These are phyloP conservation scores for Eilema griseolum DNA, from an alignment of 2,888 invertebrate species.

Conservation along the genomic window DNA sequence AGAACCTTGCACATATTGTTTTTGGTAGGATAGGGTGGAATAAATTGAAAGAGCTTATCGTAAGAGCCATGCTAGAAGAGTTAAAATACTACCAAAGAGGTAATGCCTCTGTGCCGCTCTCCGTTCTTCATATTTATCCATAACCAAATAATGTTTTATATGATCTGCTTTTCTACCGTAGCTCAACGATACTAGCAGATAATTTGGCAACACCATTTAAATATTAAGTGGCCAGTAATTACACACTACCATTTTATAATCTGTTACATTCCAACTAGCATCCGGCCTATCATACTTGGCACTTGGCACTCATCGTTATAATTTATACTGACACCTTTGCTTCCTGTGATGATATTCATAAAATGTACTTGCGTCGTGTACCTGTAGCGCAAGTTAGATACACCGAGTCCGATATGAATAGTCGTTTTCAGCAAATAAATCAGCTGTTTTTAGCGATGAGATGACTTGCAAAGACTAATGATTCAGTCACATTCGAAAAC, in stretches of 20 bases:
- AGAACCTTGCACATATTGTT: no score
- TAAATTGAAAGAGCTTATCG: no score
- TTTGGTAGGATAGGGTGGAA: no score
- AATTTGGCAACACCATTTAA: slow-evolving; percentile 39
- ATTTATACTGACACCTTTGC: slow-evolving; percentile 3
- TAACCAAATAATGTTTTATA: not conserved
- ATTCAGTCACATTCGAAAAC: not conserved
- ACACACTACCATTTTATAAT: slow-evolving; percentile 15
- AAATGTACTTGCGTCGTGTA: not conserved
- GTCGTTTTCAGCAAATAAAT: not conserved
- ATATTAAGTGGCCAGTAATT: slow-evolving; percentile 40
- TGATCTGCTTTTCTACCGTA: not conserved
- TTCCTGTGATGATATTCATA: slow-evolving; percentile 3
- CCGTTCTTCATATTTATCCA: not conserved
- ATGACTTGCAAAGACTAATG: slow-evolving; percentile 1
- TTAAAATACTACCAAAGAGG: no score
- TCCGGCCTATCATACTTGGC: slow-evolving; percentile 14
- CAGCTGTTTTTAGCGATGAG: not conserved
- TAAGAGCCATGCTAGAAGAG: no score
- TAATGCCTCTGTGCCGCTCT: no score
- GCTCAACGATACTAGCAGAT: slow-evolving; percentile 22
- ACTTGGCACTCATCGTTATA: not conserved
- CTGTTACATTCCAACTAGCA: slow-evolving; percentile 11
- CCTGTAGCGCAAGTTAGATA: not conserved
- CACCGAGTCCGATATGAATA: not conserved